Base-by-base conservation (phyloP, 2,797 vertebrate species). In the Silurus aristotelis region DNA sequence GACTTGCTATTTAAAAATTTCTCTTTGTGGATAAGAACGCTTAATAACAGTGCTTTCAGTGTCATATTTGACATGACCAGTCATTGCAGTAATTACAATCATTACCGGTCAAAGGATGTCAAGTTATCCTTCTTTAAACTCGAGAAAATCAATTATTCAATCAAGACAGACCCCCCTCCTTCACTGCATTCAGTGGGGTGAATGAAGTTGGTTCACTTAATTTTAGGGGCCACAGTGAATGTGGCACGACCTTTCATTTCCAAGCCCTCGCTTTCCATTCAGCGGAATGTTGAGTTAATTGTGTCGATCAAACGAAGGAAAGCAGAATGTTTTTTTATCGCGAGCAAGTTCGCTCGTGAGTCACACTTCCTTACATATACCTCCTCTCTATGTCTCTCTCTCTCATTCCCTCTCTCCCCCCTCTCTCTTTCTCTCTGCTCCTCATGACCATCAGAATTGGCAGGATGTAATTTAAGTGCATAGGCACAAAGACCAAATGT, bases 21-120 rank as follows among this genome's bases (percentile, higher is more conserved):
- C 83, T 88, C 90, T 86, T 91, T 91, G 91, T 87, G 89, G 90
- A 94, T 94, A 95, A 95, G 93, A 95, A 96, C 94, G 94, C 93
- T 95, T 96, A 95, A 96, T 96, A 95, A 95, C 94, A 95, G 94
- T 95, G 92, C 94, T 95, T 95, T 92, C 92, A 90, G 92, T 95
- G 95, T 96, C 94, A 95, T 95, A 95, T 96, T 94, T 95, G 94
- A 96, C 95, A 95, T 94, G 95, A 95, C 93, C 95, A 96, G 94
- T 95, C 94, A 95, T 94, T 93, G 93, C 92, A 92, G 93, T 95
- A 95, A 95, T 96, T 95, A 95, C 93, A 95, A 94, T 96, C 94
- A 95, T 96, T 96, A 95, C 92, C 93, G 93, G 92, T 94, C 93
- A 93, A 94, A 95, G 93, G 93, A 95, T 95, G 94, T 95, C 94